Conservation (phyloP, 2,797 vertebrate species). For the Acanthurus leucopareius region DNA sequence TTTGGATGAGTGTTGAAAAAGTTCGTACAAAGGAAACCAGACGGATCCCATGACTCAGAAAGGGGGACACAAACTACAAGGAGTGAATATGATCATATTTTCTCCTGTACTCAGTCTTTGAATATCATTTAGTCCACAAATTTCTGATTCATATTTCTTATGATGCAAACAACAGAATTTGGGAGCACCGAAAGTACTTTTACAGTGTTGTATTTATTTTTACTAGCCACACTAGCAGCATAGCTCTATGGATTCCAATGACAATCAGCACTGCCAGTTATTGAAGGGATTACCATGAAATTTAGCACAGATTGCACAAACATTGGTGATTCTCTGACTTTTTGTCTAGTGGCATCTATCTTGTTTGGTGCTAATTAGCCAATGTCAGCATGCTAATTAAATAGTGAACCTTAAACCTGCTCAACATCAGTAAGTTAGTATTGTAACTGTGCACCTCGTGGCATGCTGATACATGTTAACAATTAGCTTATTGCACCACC, state of each 20-base stretch:
- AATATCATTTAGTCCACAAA: constrained; percentile 12
- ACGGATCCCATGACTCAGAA: constrained; percentile 46
- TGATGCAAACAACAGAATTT: constrained; percentile 19
- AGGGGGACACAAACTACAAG: constrained; percentile 4
- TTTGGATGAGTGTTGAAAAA: constrained; percentile 59
- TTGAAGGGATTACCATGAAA: too few species aligned
- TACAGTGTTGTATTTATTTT: background rate
- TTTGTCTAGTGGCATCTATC: too few species aligned
- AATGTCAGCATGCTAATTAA: background rate
- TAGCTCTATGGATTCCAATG: background rate
- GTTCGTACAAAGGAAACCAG: constrained; percentile 42
- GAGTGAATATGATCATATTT: constrained; percentile 13
- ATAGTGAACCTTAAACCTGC: too few species aligned
- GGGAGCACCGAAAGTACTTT: background rate
- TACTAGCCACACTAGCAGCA: background rate
- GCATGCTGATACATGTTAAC: too few species aligned
- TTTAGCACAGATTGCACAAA: background rate
- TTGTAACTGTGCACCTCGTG: too few species aligned
- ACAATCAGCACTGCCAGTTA: fast-evolving
- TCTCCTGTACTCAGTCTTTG: background rate
- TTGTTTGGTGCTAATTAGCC: background rate
- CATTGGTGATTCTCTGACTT: background rate
- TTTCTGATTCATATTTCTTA: constrained; percentile 10
- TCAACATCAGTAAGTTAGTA: too few species aligned
- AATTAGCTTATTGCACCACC: too few species aligned